Conservation (phyloP, 2,797 vertebrate genomes). For the Rhinichthys osculus region DNA sequence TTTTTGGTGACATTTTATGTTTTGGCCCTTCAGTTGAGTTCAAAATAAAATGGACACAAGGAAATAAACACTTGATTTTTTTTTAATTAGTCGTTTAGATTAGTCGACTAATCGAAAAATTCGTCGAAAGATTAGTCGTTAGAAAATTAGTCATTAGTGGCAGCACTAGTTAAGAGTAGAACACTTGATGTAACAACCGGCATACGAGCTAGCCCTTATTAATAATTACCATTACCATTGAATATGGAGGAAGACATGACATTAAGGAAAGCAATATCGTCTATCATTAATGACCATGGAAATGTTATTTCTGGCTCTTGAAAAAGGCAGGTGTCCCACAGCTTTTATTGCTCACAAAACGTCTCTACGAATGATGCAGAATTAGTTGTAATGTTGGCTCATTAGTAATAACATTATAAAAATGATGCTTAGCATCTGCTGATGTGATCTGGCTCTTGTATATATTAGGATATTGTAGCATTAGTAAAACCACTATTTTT, state of each 20-base stretch:
- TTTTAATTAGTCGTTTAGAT: too few species aligned
- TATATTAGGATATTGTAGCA: neutral
- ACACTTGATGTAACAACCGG: neutral
- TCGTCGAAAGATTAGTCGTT: too few species aligned
- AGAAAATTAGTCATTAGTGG: too few species aligned
- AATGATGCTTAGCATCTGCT: neutral
- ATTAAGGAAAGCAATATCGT: slow-evolving; percentile 25
- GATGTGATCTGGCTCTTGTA: neutral
- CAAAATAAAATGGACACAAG: too few species aligned
- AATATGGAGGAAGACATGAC: slow-evolving; percentile 23
- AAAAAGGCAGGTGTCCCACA: slow-evolving; percentile 12
- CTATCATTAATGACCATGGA: slow-evolving; percentile 18
- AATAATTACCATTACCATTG: neutral
- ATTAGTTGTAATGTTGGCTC: slow-evolving; percentile 61
- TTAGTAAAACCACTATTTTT: neutral
- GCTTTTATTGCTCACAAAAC: slow-evolving; percentile 70
- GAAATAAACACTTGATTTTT: too few species aligned
- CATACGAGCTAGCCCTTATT: neutral
- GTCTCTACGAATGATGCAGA: slow-evolving; percentile 65
- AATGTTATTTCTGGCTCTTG: slow-evolving; percentile 29
- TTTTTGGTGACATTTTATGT: too few species aligned
- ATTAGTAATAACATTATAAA: slow-evolving; percentile 51
- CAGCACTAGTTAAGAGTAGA: slow-evolving; percentile 22
- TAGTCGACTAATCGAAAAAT: too few species aligned
- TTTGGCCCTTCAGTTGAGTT: too few species aligned